Evolutionary conservation across 2,797 vertebrate genomes (phyloP), one percentile per base, ranked within the genome.

Genomic region (Zenarchopterus dispar): DNA sequence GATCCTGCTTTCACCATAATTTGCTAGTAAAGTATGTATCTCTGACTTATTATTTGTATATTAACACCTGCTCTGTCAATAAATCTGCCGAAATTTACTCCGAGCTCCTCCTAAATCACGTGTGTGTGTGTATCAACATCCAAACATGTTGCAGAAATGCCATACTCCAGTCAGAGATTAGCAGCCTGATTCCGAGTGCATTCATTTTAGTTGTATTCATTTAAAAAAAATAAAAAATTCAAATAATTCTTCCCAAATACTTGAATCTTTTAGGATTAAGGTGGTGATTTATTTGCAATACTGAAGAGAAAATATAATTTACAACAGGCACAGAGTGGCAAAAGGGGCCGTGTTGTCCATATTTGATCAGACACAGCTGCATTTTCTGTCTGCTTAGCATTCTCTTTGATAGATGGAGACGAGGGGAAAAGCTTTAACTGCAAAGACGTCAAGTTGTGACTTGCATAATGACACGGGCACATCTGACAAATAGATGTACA

Each of bases 391-490:
- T 77, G 73, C 66, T 84, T 81, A 74, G 70, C 61, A 77, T 84
- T 81, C 66, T 60, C 67, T 85, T 73, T 84, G 78, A 75, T 60
- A 66, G 77, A 75, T 52, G 54, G 48, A 70, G 60, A 70, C 66
- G 76, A 79, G 47, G 60, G 21, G 48, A 49, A 39, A 60, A 74
- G 64, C 70, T 81, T 85, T 84, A 85, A 81, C 74, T 64, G 58
- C 57, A 44, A 73, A 68, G 75, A 81, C 77, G 70, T 80, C 53
- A 26, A 81, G 76, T 78, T 84, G 78, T 82, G 83, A 69, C 84
- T 77, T 6, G 67, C 80, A 83, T 85, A 83, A 84, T 67, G 80
- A 75, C 67, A 45, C 3, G 26, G 78, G 61, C 66, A 82, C 69
- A 69, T 77, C 74, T 71, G 72, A 86, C 62, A 81, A 82, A 81